Conservation (phyloP, 2,797 vertebrate species). For the Danio choprae region DNA sequence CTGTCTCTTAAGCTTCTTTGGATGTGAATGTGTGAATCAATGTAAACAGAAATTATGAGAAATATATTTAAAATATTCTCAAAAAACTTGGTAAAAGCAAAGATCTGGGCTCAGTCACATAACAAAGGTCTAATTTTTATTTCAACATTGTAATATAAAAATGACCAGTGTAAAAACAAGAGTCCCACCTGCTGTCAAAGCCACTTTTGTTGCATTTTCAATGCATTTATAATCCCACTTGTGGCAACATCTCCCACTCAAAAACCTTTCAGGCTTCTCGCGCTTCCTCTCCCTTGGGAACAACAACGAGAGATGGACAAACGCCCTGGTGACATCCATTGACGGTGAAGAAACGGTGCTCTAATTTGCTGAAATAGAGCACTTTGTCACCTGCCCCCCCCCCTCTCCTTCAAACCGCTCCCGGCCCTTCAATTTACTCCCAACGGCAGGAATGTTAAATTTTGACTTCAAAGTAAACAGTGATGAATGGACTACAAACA, state of each 20-base stretch:
- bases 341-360: slow-evolving; percentile 22
- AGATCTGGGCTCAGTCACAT: too few relatives aligned
- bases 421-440: slow-evolving; percentile 69
- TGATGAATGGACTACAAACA: slow-evolving; percentile 68
- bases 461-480: slow-evolving; percentile 70
- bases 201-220: background rate
- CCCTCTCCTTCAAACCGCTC: slow-evolving; percentile 37
- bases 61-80: too few relatives aligned
- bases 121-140: background rate
- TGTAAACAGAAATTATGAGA: too few relatives aligned
- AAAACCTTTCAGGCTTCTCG: background rate
- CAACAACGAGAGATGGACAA: slow-evolving; percentile 1
- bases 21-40: too few relatives aligned
- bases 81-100: too few relatives aligned
- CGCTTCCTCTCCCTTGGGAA: background rate
- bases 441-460: slow-evolving; percentile 65
- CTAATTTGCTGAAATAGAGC: slow-evolving; percentile 29
- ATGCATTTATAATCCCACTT: background rate
- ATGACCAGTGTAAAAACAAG: background rate
- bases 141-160: background rate
- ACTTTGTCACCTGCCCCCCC: slow-evolving; percentile 42
- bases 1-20: too few relatives aligned
- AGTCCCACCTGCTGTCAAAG: background rate
- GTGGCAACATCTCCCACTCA: background rate
- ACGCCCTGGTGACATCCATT: slow-evolving; percentile 42